These are phyloP conservation scores for Zaprionus kolodkinae DNA, from an alignment of 1,140 invertebrate species.

Conservation along the genomic window DNA sequence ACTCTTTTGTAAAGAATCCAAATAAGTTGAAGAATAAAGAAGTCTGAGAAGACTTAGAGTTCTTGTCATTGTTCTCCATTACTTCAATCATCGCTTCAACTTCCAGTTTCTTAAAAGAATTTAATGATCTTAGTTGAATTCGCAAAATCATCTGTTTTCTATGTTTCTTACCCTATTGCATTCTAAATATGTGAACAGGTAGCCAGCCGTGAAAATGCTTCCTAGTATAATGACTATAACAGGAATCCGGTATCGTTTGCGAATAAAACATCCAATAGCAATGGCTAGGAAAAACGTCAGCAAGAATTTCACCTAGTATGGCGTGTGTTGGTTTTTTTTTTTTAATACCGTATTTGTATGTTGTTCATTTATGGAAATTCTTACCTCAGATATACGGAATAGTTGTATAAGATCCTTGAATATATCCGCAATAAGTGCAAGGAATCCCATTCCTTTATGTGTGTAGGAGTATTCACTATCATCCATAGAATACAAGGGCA, in stretches of 20 bases:
- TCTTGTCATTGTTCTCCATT: slow-evolving; percentile 44
- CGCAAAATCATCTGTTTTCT: background rate
- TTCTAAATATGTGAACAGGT: slow-evolving; percentile 72
- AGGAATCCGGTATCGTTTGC: slow-evolving; percentile 47
- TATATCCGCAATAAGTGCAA: slow-evolving; percentile 57
- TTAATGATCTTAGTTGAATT: background rate
- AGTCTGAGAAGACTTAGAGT: background rate
- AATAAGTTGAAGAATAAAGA: slow-evolving; percentile 27
- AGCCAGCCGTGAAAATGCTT: slow-evolving; percentile 60
- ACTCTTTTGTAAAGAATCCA: slow-evolving; percentile 15
- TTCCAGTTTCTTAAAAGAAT: slow-evolving; percentile 62
- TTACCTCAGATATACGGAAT: slow-evolving; percentile 64
- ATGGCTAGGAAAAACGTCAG: slow-evolving; percentile 34
- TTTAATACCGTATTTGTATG: background rate
- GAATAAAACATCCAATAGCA: slow-evolving; percentile 47
- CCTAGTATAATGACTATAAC: slow-evolving; percentile 44
- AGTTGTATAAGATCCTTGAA: slow-evolving; percentile 54
- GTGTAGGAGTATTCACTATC: slow-evolving; percentile 31
- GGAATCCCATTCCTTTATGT: slow-evolving; percentile 31
- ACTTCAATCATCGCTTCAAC: slow-evolving; percentile 65
- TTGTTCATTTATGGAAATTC: slow-evolving; percentile 10
- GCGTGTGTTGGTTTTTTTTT: background rate
- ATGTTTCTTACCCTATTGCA: slow-evolving; percentile 67
- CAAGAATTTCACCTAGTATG: slow-evolving; percentile 62
- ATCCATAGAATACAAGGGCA: slow-evolving; percentile 25